Evolutionary conservation across 1,140 invertebrate genomes (phyloP), one percentile per base, ranked within the genome.

Genomic region (Orchestia grillus): DNA sequence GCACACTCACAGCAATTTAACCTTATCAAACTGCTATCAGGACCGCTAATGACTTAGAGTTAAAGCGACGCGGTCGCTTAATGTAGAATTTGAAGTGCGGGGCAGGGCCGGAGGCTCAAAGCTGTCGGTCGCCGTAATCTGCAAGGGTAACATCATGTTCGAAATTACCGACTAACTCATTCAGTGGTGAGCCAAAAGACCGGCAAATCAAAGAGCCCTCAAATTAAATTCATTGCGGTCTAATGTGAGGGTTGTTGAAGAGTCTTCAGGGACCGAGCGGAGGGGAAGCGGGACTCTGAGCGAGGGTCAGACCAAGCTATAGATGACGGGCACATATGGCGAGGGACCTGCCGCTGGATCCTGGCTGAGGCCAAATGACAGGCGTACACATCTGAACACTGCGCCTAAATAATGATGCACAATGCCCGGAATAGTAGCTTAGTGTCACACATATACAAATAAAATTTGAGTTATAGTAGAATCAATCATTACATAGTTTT

Each of bases 141-240:
- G 40, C 44, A 94, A 94, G 92, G 92, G 92, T 94, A 94, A 94
- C 92, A 94, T 94, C 92, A 47, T 40, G 44, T 94, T 44, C 92
- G 44, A 94, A 94, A 94, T 94, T 94, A 94, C 92, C 92, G 92
- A 94, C 92, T 44, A 47, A 44, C 92, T 94, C 92, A 94, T 94
- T 94, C 92, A 94, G 92, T 94, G 92, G 92, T 47, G 92, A 94
- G 92, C 92, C 44, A 94, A 94, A 94, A 47, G 92, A 44, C 92
- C 92, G 92, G 92, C 92, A 94, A 94, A 94, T 94, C 92, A 94
- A 94, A 94, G 92, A 94, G 92, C 44, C 44, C 92, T 94, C 44
- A 94, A 94, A 94, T 94, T 94, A 94, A 94, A 94, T 94, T 94
- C 92, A 94, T 94, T 94, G 92, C 92, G 92, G 92, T 94, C 92